Base-by-base conservation (phyloP, 2,113 vertebrate species). In the Pygoscelis adeliae region DNA sequence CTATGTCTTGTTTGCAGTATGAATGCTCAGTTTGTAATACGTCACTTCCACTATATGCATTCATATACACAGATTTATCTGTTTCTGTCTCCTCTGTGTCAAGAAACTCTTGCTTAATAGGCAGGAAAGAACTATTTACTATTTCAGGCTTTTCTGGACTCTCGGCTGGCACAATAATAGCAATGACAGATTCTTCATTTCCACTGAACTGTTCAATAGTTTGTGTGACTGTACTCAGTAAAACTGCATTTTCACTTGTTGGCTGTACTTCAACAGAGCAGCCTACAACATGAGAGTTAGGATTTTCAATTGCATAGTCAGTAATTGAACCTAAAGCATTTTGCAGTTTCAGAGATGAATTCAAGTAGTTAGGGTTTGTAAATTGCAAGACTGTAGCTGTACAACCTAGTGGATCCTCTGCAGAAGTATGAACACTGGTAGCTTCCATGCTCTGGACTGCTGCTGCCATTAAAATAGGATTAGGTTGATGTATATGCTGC, bases 1-100 rank as follows among this genome's bases (percentile, higher is more conserved):
- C 98, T 42, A 94, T 87, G 88, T 99, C 96, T 97, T 98, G 98
- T 70, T 97, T 98, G 85, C 98, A 99, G 94, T 99, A 99, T 2
- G 99, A 99, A 97, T 99, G 98, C 76, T 99, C 99, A 40, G 88
- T 98, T 73, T 98, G 95, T 29, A 98, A 94, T 62, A 98, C 74
- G 85, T 98, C 97, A 74, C 94, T 96, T 63, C 90, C 79, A 30
- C 72, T 52, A 47, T 94, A 94, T 15, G 80, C 27, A 53, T 81
- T 84, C 58, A 93, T 69, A 63, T 49, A 91, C 14, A 79, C 65
- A 71, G 93, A 65, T n/a, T 89, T 81, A 83, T 95, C 96, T 44
- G 26, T 15, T 80, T 98, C 97, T 55, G 23, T 25, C 30, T 97
- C 88, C 70, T 98, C 93, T 80, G 22, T n/a, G 58, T 96, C 93